Base-by-base conservation (phyloP, 2,797 vertebrate species). In the Stomatorhinus walkeri region DNA sequence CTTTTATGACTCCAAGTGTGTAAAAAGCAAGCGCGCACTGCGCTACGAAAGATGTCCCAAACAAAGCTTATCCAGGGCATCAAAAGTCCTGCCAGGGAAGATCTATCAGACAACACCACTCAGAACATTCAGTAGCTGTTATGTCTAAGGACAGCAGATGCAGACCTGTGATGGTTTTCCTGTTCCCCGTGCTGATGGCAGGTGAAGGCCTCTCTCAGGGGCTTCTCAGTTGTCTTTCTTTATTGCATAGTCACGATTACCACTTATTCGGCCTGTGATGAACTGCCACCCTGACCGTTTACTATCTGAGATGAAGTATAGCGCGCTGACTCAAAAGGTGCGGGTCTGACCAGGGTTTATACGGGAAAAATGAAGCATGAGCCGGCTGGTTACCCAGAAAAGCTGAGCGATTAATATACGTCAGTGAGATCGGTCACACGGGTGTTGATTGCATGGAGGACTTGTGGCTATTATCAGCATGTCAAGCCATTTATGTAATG, bases 121-220 rank as follows among this genome's bases (percentile, higher is more conserved):
- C 24, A 79, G 36, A 79, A n/a, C 36, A 40, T 79, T 43, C 2
- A 7, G 36, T 43, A n/a, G 32, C 14, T 10, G 12, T 90, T 89
- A 72, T 84, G 43, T 64, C 4, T 36, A 83, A 85, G 51, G 49
- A 87, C 89, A 89, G 16, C 83, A 22, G 43, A 40, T n/a, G 24
- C 22, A 90, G 93, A 94, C 96, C 93, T 92, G 92, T 89, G 54
- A 88, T 88, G 91, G 93, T 92, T 86, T 92, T 92, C 90, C 85
- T 90, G 52, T 12, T 92, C 61, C 92, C 92, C 92, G 90, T 93
- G 94, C 94, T 94, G 94, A 94, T 92, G 92, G 92, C 92, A 94
- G 94, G 94, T 94, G 90, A 79, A 86, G 72, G 93, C 89, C 90
- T 87, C 89, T 92, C 93, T 61, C 90, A 89, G 22, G 54, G 51